Conservation (phyloP, 2,797 vertebrate species). For the Enteromius thamalakanensis region DNA sequence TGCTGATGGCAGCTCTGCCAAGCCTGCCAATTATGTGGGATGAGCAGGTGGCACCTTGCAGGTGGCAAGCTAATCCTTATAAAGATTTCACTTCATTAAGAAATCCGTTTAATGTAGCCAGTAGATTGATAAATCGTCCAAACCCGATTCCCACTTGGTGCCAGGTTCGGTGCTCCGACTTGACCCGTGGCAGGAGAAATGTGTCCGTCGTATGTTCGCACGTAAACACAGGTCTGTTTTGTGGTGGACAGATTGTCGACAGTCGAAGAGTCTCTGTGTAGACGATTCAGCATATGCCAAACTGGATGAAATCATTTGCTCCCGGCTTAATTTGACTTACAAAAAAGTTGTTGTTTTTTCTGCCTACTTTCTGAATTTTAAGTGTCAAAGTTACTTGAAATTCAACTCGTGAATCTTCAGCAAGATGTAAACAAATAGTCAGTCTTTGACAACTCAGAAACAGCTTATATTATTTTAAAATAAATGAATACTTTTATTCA, state of each 20-base stretch:
- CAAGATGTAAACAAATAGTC: not conserved
- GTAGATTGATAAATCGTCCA: conserved; percentile 85
- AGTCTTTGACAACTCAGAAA: not conserved
- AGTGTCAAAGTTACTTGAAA: conserved; percentile 7
- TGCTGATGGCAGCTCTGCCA: conserved; percentile 78
- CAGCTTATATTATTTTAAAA: not conserved
- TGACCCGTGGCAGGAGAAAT: conserved; percentile 73
- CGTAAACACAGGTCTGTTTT: conserved; percentile 30
- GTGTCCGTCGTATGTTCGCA: conserved; percentile 16
- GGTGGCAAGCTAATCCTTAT: conserved; percentile 86
- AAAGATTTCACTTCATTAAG: conserved; percentile 88
- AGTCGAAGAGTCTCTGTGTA: conserved; percentile 16
- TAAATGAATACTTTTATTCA: not conserved
- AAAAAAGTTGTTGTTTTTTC: conserved; percentile 21
- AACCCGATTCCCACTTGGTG: conserved; percentile 64
- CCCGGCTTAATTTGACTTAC: conserved; percentile 50
- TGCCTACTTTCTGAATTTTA: conserved; percentile 19
- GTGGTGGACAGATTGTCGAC: conserved; percentile 43
- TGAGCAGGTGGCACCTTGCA: conserved; percentile 85
- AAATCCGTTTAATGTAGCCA: conserved; percentile 86
- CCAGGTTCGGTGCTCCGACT: conserved; percentile 76
- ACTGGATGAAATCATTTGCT: conserved; percentile 28
- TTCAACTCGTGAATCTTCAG: not conserved
- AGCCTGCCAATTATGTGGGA: conserved; percentile 82
- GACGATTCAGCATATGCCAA: conserved; percentile 34